Evolutionary conservation across 2,797 vertebrate species (phyloP).

Genomic region (Otolemur crassicaudatus): DNA sequence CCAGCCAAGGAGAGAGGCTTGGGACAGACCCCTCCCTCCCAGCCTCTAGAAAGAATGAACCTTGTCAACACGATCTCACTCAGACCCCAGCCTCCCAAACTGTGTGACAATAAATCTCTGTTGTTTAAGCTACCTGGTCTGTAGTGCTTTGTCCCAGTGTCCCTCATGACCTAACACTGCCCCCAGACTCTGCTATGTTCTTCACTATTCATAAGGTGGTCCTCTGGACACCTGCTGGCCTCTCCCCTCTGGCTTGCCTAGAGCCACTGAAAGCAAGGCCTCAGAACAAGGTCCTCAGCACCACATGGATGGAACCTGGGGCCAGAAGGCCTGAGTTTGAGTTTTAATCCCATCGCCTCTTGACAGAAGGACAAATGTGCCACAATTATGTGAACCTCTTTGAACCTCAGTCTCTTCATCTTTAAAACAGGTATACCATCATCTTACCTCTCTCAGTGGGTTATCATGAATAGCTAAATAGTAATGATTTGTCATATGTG

Average conservation of each 20-base stretch:
- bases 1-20: neutral
- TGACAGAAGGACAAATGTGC: neutral
- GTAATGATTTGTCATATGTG: neutral
- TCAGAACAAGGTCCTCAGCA: neutral
- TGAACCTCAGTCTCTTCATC: neutral
- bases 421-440: neutral
- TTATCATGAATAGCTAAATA: neutral
- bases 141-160: neutral
- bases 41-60: neutral
- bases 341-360: neutral
- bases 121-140: too few relatives aligned
- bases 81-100: neutral
- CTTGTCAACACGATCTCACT: neutral
- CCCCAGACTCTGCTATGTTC: neutral
- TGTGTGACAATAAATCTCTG: neutral
- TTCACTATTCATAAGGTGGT: too few relatives aligned
- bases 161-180: neutral
- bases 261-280: neutral
- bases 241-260: neutral
- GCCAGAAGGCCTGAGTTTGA: neutral
- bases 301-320: neutral
- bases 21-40: neutral
- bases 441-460: neutral
- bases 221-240: neutral
- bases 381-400: neutral